phyloP scores from a whole-genome alignment of 30 jellyfish, hydroid and myxozoan genomes.

The Aurelia aurita complex sp. Pacific region DNA sequence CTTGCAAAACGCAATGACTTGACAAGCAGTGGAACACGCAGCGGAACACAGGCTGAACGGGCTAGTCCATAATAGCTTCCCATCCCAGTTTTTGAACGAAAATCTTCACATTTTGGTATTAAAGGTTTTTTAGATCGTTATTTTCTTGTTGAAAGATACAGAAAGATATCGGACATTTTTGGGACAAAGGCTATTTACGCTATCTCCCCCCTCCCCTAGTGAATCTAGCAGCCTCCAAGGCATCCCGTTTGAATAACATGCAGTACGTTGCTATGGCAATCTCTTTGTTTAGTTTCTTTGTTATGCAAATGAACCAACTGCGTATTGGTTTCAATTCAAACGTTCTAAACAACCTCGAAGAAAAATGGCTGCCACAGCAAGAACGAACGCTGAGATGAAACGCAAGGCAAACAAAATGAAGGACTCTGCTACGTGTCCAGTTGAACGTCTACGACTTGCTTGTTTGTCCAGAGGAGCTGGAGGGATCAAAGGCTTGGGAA shows the following conservation, averaged over 20 bases:
- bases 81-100: no score
- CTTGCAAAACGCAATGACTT: no score
- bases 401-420: slow-evolving; percentile 73
- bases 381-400: slow-evolving; percentile 86
- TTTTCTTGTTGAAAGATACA: no score
- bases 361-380: slow-evolving; percentile 94
- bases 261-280: slow-evolving; percentile 24
- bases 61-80: no score
- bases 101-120: no score
- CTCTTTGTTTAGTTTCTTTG: slow-evolving; percentile 16
- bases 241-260: no score
- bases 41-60: no score
- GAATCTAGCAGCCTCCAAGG: no score
- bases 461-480: slow-evolving; percentile 95
- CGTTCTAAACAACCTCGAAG: neutral
- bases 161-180: no score
- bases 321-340: slow-evolving; percentile 14
- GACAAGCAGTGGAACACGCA: no score
- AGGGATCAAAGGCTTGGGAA: slow-evolving; percentile 94
- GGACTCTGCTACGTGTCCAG: slow-evolving; percentile 84
- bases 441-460: slow-evolving; percentile 85
- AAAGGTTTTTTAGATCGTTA: no score
- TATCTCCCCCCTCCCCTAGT: no score
- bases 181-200: neutral
- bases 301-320: slow-evolving; percentile 28